Evolutionary conservation across 2,888 invertebrate genomes (phyloP).

Genomic region (Drosophila nigricruria): DNA sequence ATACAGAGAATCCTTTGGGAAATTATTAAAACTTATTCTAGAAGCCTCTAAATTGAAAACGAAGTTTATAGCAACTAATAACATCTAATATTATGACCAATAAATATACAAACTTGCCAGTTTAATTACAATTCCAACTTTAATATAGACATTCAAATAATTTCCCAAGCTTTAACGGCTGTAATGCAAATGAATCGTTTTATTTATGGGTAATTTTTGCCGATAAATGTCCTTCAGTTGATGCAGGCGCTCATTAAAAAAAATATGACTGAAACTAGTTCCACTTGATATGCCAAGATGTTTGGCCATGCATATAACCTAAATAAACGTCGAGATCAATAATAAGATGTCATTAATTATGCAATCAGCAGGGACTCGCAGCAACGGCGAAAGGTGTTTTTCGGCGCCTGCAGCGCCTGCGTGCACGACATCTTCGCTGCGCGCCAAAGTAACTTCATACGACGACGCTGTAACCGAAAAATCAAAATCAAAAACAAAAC

Average conservation of each 20-base stretch:
- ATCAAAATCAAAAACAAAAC: slow-evolving; percentile 16
- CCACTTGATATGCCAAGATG: slow-evolving; percentile 10
- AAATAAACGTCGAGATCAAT: slow-evolving; percentile 73
- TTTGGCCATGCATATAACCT: slow-evolving; percentile 62
- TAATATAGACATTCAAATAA: background rate
- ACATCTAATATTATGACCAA: background rate
- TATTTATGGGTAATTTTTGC: slow-evolving; percentile 22
- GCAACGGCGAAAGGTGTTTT: slow-evolving; percentile 71
- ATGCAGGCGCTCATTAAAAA: slow-evolving; percentile 28
- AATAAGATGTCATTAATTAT: slow-evolving; percentile 73
- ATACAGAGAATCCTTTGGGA: background rate
- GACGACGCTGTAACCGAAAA: slow-evolving; percentile 20
- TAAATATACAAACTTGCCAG: background rate
- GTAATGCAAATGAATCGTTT: slow-evolving; percentile 6
- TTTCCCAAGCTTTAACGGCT: background rate
- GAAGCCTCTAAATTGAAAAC: background rate
- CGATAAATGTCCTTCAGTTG: slow-evolving; percentile 34
- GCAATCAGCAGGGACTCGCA: slow-evolving; percentile 60
- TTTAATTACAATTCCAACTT: background rate
- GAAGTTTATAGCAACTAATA: background rate
- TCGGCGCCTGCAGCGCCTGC: slow-evolving; percentile 45
- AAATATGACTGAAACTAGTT: slow-evolving; percentile 49
- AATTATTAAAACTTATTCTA: background rate
- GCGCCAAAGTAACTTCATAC: slow-evolving; percentile 31
- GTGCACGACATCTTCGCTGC: slow-evolving; percentile 56